Evolutionary conservation across 2,888 invertebrate species (phyloP), one percentile per base, ranked within the genome.

Genomic region (Agrochola litura): DNA sequence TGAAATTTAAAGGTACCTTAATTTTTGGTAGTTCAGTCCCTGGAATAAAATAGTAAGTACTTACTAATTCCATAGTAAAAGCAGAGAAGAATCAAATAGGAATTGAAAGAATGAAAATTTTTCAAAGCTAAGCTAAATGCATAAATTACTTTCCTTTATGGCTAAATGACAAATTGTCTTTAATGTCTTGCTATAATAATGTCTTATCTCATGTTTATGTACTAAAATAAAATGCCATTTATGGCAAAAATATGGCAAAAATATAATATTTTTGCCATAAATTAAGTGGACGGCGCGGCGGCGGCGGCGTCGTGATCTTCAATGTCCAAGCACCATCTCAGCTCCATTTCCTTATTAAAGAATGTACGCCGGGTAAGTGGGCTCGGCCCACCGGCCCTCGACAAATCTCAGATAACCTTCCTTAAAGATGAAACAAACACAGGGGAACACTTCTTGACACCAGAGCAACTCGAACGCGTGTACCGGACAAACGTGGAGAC

Each of bases 381-480:
- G 5, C 81, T 91, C 30, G 75, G 76, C 1, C 90, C 14, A 14
- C 12, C 41, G n/a, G 41, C 14, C 14, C 58, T 58, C 25, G 58
- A 89, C 65, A 79, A 83, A 14, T 90, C 92, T 1, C 90, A 94
- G 79, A 91, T 96, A 19, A 93, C 91, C 49, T 72, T 94, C 2
- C 90, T 96, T 2, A 95, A 93, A 68, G 95, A 96, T 81, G 96
- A 97, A 82, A 90, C 92, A 0, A 92, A 93, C 85, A 95, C 94
- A 0, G 96, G 96, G 0, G 96, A 95, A 79, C 97, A 97, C 82
- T 97, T 96, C 81, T 93, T 97, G 8, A 92, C 95, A 0, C 94
- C 95, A 2, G 88, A 89, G 3, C 97, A 97, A 82, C 91, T 97
- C 4, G 95, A 95, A 84, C 91, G 91, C 14, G 92, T 97, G 6